These are phyloP conservation scores for Sialia sialis DNA, from an alignment of 2,113 vertebrate species.

Conservation along the genomic window DNA sequence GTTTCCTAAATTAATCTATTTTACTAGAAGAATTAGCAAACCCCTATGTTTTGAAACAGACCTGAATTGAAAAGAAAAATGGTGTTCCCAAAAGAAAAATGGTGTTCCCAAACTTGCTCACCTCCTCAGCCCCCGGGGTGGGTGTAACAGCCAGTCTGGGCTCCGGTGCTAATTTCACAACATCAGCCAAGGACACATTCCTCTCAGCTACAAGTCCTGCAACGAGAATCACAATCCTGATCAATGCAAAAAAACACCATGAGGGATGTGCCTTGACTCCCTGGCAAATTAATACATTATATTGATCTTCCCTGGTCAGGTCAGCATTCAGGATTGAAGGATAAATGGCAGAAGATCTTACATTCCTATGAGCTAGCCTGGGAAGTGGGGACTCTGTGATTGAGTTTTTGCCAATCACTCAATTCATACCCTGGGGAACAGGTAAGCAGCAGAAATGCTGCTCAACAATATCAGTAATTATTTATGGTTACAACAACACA, in stretches of 20 bases:
- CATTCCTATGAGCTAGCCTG: background rate
- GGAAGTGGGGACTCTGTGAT: constrained; percentile 11
- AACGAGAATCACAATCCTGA: constrained; percentile 48
- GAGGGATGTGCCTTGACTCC: constrained; percentile 51
- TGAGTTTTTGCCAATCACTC: constrained; percentile 64
- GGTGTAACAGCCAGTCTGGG: constrained; percentile 79
- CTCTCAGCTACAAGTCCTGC: constrained; percentile 75
- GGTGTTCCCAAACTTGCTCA: constrained; percentile 36
- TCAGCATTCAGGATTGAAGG: constrained; percentile 63
- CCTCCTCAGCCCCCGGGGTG: constrained; percentile 70
- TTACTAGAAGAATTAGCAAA: background rate
- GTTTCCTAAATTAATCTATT: background rate
- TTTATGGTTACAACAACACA: constrained; percentile 37
- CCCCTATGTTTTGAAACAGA: background rate
- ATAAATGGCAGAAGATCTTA: constrained; percentile 63
- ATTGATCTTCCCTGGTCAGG: constrained; percentile 61
- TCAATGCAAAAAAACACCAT: constrained; percentile 53
- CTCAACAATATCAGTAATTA: constrained; percentile 64
- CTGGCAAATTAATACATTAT: constrained; percentile 64
- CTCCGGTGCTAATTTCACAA: constrained; percentile 73
- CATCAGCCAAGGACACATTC: constrained; percentile 75
- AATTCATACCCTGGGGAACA: background rate
- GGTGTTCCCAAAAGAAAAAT: background rate
- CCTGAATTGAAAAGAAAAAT: background rate
- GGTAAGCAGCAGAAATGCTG: constrained; percentile 33